These are phyloP conservation scores for Melanotaenia maccullochi DNA, from an alignment of 2,797 vertebrate genomes.

Conservation along the genomic window DNA sequence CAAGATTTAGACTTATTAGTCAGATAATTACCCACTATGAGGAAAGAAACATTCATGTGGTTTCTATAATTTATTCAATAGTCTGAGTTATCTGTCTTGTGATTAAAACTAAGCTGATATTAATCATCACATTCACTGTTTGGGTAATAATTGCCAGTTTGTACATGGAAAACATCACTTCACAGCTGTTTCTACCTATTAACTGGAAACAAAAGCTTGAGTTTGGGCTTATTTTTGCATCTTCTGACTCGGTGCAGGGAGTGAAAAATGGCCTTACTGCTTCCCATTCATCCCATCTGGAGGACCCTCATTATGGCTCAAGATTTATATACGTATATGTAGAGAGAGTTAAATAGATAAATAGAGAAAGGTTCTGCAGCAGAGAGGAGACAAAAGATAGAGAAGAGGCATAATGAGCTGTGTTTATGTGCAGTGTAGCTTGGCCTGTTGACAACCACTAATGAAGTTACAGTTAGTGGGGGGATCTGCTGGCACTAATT, in stretches of 20 bases:
- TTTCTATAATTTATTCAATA: conserved; percentile 14
- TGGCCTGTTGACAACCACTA: conserved; percentile 84
- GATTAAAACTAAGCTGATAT: conserved; percentile 51
- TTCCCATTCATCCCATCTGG: conserved; percentile 69
- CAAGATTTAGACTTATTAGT: conserved; percentile 52
- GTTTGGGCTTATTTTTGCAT: conserved; percentile 57
- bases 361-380: conserved; percentile 54
- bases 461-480: conserved; percentile 84
- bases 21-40: conserved; percentile 53
- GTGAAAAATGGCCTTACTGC: conserved; percentile 66
- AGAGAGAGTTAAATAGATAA: conserved; percentile 54
- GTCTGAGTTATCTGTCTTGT: conserved; percentile 32
- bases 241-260: conserved; percentile 65
- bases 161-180: conserved; percentile 12
- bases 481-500: conserved; percentile 83
- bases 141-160: conserved; percentile 37
- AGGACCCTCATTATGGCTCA: conserved; percentile 64
- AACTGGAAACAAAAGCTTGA: conserved; percentile 43
- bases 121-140: conserved; percentile 34
- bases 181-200: conserved; percentile 30
- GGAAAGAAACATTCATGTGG: conserved; percentile 42
- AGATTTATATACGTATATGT: conserved; percentile 64
- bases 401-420: conserved; percentile 81
- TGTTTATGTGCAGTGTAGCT: conserved; percentile 84
- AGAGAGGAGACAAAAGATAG: conserved; percentile 63